Evolutionary conservation across 2,797 vertebrate species (phyloP).

Genomic region (Agapornis canus): DNA sequence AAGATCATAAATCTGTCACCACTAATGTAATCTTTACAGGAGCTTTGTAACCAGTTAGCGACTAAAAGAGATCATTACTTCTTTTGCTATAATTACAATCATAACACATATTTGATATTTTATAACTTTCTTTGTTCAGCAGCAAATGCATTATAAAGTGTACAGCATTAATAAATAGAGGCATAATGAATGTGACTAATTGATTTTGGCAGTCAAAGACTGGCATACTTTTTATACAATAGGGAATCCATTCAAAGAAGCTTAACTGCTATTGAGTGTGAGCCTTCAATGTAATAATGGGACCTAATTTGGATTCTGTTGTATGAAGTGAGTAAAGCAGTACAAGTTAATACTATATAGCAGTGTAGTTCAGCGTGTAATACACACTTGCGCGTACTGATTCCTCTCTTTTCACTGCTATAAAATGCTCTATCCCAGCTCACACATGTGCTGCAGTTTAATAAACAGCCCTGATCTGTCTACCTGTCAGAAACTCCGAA

Average conservation of each 20-base stretch:
- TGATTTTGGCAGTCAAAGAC: conserved; percentile 84
- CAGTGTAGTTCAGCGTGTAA: conserved; percentile 29
- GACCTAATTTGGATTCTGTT: conserved; percentile 79
- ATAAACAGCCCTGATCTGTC: not conserved
- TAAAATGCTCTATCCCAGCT: not conserved
- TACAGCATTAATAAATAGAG: conserved; percentile 84
- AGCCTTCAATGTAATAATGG: conserved; percentile 78
- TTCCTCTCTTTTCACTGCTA: not conserved
- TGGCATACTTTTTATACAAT: conserved; percentile 82
- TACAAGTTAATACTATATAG: conserved; percentile 65
- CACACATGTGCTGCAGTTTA: not conserved
- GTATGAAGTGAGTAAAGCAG: conserved; percentile 74
- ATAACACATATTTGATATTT: conserved; percentile 79
- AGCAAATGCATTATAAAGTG: conserved; percentile 75
- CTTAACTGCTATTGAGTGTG: conserved; percentile 80
- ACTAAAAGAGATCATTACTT: conserved; percentile 75
- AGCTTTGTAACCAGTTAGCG: conserved; percentile 74
- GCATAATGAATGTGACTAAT: conserved; percentile 86
- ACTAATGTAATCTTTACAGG: conserved; percentile 74
- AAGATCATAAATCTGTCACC: conserved; percentile 77
- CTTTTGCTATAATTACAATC: conserved; percentile 75
- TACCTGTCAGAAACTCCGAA: not conserved
- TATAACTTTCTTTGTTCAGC: conserved; percentile 81
- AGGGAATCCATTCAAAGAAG: conserved; percentile 82
- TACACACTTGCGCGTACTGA: not conserved